Evolutionary conservation across 2,888 invertebrate species (phyloP), one percentile per base, ranked within the genome.

Genomic region (Chrysolina oricalcia): DNA sequence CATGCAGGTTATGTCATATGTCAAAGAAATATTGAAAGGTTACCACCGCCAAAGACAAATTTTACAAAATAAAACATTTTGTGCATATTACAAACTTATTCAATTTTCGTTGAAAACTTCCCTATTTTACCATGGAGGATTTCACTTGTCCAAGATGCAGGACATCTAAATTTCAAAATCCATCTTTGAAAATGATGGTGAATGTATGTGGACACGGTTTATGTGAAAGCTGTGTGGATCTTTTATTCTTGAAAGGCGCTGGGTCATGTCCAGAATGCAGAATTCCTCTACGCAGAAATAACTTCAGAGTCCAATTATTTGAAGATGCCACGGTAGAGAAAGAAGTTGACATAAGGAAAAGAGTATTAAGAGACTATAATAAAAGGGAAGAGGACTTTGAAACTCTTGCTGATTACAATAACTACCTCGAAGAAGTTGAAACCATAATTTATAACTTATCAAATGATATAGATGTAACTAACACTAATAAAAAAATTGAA

Each of bases 181-280:
- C 98, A 46, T 96, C 97, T 0, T 89, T 99, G 72, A 98, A 98
- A 88, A 92, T 99, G 91, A 95, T 99, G 96, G 98, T 99, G 78
- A 99, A 99, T 88, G 94, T 97, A 72, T 99, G 99, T 89, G 99
- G 99, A 41, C 99, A 99, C 90, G 96, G 97, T 50, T 90, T 99
- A 83, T 99, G 99, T 90, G 98, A 98, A 89, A 98, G 95, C 87
- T 99, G 99, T 90, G 98, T 99, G 46, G 98, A 98, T 87, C 91
- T 98, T 77, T 90, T 99, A 41, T 99, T 99, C 90, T 92, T 98
- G 19, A 98, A 99, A 93, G 99, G 98, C 48, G 97, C 98, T 43
- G 98, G 97, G 13, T 93, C 95, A 0, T 99, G 99, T 86, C 98
- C 98, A 0, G 97, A 98, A 86, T 99, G 99, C 89, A 93, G 94